Evolutionary conservation across 2,888 invertebrate species (phyloP).

Genomic region (Didymodactylos carnosus): DNA sequence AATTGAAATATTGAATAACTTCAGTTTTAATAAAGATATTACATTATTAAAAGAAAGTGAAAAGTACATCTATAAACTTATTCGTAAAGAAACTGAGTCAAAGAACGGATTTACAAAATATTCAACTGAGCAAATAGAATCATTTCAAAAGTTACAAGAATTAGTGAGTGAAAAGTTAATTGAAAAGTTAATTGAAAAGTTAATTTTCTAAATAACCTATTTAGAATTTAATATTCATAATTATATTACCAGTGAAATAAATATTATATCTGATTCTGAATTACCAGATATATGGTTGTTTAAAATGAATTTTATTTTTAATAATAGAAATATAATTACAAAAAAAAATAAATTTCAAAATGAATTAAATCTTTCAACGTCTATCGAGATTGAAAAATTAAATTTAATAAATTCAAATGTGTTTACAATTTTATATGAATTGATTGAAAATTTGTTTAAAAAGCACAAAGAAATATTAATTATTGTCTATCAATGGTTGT

Average conservation of each 20-base stretch:
- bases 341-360: not conserved
- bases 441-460: not conserved
- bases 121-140: not conserved
- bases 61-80: no score
- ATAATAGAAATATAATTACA: not conserved
- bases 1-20: no score
- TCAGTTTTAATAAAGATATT: no score
- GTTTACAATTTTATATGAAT: no score
- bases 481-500: not conserved
- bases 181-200: no score
- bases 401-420: no score
- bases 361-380: not conserved
- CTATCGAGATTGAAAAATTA: not conserved
- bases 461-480: not conserved
- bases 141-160: not conserved
- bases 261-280: not conserved
- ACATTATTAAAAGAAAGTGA: no score
- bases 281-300: not conserved
- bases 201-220: not conserved
- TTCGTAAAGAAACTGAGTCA: not conserved
- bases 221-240: not conserved
- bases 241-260: not conserved
- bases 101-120: not conserved
- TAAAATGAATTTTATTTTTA: not conserved
- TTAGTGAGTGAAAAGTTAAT: not conserved